Evolutionary conservation across 1,140 invertebrate genomes (phyloP), one percentile per base, ranked within the genome.

Genomic region (Agrilus planipennis): DNA sequence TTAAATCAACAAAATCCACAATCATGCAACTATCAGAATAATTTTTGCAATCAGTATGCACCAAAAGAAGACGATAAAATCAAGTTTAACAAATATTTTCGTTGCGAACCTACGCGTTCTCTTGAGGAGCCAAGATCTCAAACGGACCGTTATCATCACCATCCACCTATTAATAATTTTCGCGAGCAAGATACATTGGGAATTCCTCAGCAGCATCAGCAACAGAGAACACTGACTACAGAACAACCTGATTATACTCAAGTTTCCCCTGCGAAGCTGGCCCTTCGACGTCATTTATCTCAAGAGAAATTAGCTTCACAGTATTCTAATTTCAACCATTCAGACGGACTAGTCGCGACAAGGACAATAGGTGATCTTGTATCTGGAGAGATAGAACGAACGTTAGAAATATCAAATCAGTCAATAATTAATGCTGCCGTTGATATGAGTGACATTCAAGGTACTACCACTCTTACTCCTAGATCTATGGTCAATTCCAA

Each of bases 381-480:
- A 25, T 88, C 80, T 53, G 81, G 81, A n/a, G 86, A 89, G 66
- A 89, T 89, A 41, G 86, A 89, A 61, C 72, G 84, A 42, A 88
- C 85, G 3, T 58, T 89, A 9, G 85, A 89, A 63, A 88, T 89
- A 52, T 85, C 83, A 5, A 85, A 88, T 65, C 84, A 86, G 61
- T 77, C 78, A 43, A 80, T 85, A 51, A 85, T 86, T 45, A 87
- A 87, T 64, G 81, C 82, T 0, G 81, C 83, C 11, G 83, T 89
- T 21, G 81, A 87, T 58, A 84, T 88, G 80, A 85, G 80, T 54
- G 73, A 59, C 76, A 34, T 69, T 64, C 51, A 68, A 64, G 53
- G 61, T 61, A 60, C 55, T 20, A 45, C 52, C 6, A 59, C 51
- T 16, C 44, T 54, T 35, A 43, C 55, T 25, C 54, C 55, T 7